Base-by-base conservation (phyloP, 2,888 invertebrate genomes). In the Blera fallax region DNA sequence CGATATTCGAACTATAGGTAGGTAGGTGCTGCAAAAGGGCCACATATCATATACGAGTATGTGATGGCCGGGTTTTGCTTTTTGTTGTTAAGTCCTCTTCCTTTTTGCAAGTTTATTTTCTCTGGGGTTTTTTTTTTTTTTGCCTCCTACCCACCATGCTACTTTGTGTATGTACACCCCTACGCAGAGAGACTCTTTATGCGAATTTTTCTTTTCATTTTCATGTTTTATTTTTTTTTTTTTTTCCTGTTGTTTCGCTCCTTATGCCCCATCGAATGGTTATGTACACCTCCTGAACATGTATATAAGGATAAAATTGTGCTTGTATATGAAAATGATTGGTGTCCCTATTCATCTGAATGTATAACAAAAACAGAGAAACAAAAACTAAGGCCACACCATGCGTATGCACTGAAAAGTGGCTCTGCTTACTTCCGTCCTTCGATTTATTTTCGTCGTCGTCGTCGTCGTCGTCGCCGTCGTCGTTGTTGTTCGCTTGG, bases 151-250 rank as follows among this genome's bases (percentile, higher is more conserved):
- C 52, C 54, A 72, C 52, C 85, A 72, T 65, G 37, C 43, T 29
- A 69, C 52, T 56, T 48, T 83, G 29, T 70, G 8, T 21, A 45
- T 67, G 56, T 34, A 70, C 62, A 85, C 72, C 76, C 67, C 81
- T 81, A 85, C 85, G 85, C 78, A 78, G 72, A 50, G 67, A 62
- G 72, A 65, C 82, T 72, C 83, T 83, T 72, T 81, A 81, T 85
- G 84, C 84, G 80, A 79, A 52, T 79, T 84, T 74, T 79, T 84
- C 79, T 79, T 84, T 84, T 84, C 79, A 84, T 77, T 84, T 74
- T 69, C 67, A 79, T 79, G 29, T 64, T 70, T 52, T 27, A 50
- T 80, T 64, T 80, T 58, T 58, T 65, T 56, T 58, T 54, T 45
- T 14, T 45, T 56, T 32, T 11, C n/a, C 45, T 37, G 56, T 65